Percentiles rank a stretch among this genome's conserved stretches.
These are phyloP conservation scores for Poeciliopsis occidentalis DNA, from an alignment of 2,113 vertebrate genomes.

Conservation along the genomic window DNA sequence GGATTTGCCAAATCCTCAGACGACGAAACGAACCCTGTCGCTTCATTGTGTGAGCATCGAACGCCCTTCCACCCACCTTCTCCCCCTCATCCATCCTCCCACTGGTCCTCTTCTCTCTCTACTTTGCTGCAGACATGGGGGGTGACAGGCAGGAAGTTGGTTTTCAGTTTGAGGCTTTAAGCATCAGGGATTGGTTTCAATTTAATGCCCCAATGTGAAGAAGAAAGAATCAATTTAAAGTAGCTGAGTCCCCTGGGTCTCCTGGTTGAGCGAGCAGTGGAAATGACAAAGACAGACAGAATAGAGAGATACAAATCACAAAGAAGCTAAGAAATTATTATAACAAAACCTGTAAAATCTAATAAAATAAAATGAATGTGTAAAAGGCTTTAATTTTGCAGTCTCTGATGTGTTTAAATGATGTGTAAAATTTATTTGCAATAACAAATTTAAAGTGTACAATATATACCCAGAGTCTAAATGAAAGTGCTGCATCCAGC, in stretches of 20 bases:
- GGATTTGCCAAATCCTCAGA: constrained; percentile 74
- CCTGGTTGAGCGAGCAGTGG: constrained; percentile 47
- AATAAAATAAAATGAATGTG: constrained; percentile 26
- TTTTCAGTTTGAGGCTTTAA: constrained; percentile 57
- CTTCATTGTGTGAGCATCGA: constrained; percentile 65
- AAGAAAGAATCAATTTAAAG: constrained; percentile 69
- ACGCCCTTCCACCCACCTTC: constrained; percentile 17
- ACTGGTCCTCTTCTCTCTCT: constrained; percentile 2
- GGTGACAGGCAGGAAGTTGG: constrained; percentile 37
- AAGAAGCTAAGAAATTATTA: constrained; percentile 37
- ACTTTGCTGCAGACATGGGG: constrained; percentile 5
- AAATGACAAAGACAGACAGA: constrained; percentile 20
- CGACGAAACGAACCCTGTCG: constrained; percentile 69
- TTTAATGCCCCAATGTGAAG: constrained; percentile 52
- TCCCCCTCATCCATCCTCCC: constrained; percentile 4
- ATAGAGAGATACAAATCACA: constrained; percentile 5
- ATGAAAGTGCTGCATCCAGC: constrained; percentile 8
- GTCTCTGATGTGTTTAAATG: constrained; percentile 40
- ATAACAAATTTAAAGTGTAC: constrained; percentile 10
- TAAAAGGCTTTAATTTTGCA: constrained; percentile 38
- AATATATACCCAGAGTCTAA: not conserved
- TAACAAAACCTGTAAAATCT: constrained; percentile 20
- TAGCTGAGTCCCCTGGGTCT: constrained; percentile 48
- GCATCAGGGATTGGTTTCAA: constrained; percentile 69
- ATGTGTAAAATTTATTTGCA: constrained; percentile 47